A percentile compares a stretch with the other conserved stretches of the same genome.
Evolutionary conservation across 2,888 invertebrate species (phyloP).

Genomic region (Orthosia gothica): DNA sequence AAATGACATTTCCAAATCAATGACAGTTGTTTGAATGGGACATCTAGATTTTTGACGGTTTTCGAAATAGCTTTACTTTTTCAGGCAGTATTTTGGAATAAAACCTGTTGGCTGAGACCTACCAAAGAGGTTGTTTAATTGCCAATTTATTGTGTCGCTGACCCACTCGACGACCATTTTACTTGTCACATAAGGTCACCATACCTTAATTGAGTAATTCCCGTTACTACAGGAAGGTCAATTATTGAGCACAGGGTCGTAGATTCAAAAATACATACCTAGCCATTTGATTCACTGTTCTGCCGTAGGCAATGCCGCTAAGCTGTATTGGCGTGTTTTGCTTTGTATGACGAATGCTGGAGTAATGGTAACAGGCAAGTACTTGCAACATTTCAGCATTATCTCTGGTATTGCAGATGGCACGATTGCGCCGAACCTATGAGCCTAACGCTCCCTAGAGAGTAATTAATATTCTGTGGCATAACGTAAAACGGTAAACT

Average conservation of each 20-base stretch:
- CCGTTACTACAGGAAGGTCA: too few relatives aligned
- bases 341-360: too few relatives aligned
- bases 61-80: conserved; percentile 72
- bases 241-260: conserved; percentile 8
- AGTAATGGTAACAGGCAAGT: too few relatives aligned
- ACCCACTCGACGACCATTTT: background rate
- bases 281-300: background rate
- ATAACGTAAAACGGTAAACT: background rate
- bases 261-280: background rate
- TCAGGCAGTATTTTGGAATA: conserved; percentile 66
- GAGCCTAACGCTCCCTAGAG: too few relatives aligned
- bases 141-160: background rate
- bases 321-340: background rate
- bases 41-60: conserved; percentile 86
- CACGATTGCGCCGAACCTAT: background rate
- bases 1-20: conserved; percentile 87
- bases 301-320: background rate
- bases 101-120: conserved; percentile 53
- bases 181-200: background rate
- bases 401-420: background rate
- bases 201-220: background rate
- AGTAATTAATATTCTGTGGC: too few relatives aligned
- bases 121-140: conserved; percentile 11
- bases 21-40: conserved; percentile 84
- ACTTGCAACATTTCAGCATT: background rate